Evolutionary conservation across 2,113 vertebrate species (phyloP).

Genomic region (Phasianus colchicus): DNA sequence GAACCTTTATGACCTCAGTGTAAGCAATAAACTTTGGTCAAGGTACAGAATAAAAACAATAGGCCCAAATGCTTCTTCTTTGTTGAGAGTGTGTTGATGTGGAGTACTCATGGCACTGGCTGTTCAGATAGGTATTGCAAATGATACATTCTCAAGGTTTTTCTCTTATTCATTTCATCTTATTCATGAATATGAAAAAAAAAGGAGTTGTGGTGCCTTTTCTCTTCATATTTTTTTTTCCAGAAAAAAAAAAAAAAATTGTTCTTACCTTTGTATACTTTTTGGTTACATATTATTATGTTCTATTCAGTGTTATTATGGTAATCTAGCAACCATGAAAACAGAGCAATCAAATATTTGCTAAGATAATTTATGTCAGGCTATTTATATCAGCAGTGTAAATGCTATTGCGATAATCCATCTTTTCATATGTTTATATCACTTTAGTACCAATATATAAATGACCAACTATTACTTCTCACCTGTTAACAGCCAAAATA

Average conservation of each 20-base stretch:
- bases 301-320: not conserved
- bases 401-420: not conserved
- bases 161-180: not conserved
- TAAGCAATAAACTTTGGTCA: not conserved
- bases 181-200: not conserved
- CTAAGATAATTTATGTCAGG: not conserved
- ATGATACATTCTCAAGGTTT: not conserved
- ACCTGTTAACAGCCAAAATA: not conserved
- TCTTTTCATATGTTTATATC: not conserved
- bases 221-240: not conserved
- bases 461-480: not conserved
- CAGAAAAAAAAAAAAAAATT: not conserved
- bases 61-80: not conserved
- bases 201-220: not conserved
- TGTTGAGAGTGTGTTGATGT: rapidly evolving
- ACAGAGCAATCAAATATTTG: not conserved
- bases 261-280: not conserved
- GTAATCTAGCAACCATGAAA: not conserved
- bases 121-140: not conserved
- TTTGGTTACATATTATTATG: not conserved
- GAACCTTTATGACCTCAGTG: not conserved
- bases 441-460: not conserved
- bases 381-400: not conserved
- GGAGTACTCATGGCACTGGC: not conserved
- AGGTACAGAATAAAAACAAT: not conserved